Conservation (phyloP, 2,888 invertebrate genomes). For the Cerastoderma edule region DNA sequence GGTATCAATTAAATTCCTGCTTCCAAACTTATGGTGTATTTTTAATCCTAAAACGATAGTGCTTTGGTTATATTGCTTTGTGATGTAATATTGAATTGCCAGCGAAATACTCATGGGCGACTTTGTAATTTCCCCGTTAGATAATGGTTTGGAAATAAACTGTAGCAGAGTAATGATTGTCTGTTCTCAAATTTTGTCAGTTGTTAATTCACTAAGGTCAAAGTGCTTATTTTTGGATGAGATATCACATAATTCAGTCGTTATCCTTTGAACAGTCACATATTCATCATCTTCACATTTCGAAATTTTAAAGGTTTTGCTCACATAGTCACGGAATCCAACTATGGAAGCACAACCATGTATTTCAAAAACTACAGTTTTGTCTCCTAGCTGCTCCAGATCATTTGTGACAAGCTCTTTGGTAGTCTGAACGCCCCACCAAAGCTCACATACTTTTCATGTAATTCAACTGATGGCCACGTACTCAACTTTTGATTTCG, state of each 20-base stretch:
- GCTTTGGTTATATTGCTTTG: constrained; percentile 15
- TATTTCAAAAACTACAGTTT: constrained; percentile 9
- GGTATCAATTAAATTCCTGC: constrained; percentile 27
- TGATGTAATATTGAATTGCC: constrained; percentile 17
- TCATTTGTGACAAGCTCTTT: constrained; percentile 21
- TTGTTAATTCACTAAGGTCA: neutral
- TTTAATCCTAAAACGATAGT: constrained; percentile 17
- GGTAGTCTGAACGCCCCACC: constrained; percentile 17
- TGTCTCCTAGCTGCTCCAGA: neutral
- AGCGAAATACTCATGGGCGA: constrained; percentile 17
- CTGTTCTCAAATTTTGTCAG: neutral
- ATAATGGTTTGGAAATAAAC: neutral
- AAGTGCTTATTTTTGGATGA: neutral
- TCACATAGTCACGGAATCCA: constrained; percentile 30
- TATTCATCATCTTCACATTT: constrained; percentile 2
- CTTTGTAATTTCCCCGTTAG: constrained; percentile 19
- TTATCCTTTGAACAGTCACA: neutral
- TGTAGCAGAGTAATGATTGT: neutral
- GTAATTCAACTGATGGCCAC: constrained; percentile 13
- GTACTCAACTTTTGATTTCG: constrained; percentile 1
- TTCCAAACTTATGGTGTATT: constrained; percentile 39
- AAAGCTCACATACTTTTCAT: constrained; percentile 17
- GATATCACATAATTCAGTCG: neutral
- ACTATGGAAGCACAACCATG: constrained; percentile 29
- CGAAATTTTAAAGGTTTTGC: constrained; percentile 25